A percentile compares a stretch with the other conserved stretches of the same genome.
phyloP scores from a whole-genome alignment of 2,113 vertebrate genomes.

The Campylomormyrus tamandua region DNA sequence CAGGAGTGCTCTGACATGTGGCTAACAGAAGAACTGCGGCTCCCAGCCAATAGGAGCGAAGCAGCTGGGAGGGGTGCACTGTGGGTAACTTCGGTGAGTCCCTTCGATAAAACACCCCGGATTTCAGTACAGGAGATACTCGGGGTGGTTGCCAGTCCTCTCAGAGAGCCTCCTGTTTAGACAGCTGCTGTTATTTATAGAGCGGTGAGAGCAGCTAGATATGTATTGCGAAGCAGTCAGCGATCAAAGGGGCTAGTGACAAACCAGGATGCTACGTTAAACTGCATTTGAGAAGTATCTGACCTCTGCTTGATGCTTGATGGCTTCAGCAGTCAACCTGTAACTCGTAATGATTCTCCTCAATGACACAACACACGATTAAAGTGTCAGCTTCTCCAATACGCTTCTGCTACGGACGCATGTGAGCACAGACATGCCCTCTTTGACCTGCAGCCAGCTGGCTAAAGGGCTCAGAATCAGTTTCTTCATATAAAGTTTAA shows the following conservation, averaged over 20 bases:
- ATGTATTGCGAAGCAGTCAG: background rate
- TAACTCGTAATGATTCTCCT: no score
- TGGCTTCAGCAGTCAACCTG: background rate
- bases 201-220: background rate
- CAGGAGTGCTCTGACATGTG: background rate
- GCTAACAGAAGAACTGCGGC: background rate
- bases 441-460: background rate
- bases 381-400: background rate
- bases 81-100: background rate
- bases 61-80: background rate
- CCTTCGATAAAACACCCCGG: background rate
- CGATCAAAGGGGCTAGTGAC: background rate
- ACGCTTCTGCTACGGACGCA: background rate
- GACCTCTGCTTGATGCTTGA: background rate
- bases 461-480: background rate
- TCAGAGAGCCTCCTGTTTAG: background rate
- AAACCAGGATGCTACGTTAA: background rate
- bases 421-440: background rate
- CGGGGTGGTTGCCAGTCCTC: background rate
- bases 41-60: background rate
- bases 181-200: background rate
- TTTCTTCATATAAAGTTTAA: background rate
- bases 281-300: background rate
- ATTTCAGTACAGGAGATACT: background rate
- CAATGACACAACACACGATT: background rate